phyloP scores from a whole-genome alignment of 23 tunicate genomes.

The Ciona savignyi region DNA sequence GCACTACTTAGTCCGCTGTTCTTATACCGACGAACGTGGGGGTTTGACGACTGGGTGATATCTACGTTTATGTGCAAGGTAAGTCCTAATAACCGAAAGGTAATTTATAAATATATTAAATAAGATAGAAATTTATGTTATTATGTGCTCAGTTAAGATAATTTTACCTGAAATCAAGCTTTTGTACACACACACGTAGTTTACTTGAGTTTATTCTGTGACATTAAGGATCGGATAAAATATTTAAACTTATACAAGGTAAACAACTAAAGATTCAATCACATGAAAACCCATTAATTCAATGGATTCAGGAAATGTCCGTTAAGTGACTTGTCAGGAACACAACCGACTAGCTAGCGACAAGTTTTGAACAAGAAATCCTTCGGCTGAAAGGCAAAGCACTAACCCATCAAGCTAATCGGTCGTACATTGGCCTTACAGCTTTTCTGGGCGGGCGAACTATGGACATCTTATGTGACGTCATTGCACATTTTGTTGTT shows the following conservation, averaged over 20 bases:
- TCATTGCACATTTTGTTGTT: constrained; percentile 27
- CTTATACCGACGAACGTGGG: constrained; percentile 36
- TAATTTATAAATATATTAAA: no score
- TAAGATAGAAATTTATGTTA: no score
- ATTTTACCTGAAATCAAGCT: not conserved
- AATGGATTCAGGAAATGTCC: no score
- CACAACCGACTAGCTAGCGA: no score
- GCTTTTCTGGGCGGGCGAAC: constrained; percentile 23
- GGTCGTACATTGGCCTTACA: not conserved
- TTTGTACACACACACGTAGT: not conserved
- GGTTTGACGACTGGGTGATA: constrained; percentile 27
- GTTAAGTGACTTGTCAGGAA: no score
- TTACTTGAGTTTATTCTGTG: not conserved
- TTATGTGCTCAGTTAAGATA: not conserved
- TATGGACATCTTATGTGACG: constrained; percentile 26
- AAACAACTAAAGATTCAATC: not conserved
- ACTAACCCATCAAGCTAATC: no score
- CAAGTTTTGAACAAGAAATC: no score
- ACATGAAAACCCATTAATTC: no score
- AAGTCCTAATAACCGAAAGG: no score
- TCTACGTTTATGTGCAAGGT: constrained; percentile 36
- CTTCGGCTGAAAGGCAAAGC: no score
- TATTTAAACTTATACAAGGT: not conserved
- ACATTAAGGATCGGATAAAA: not conserved
- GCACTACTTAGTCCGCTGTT: constrained; percentile 5